Percentiles rank a stretch among this genome's conserved stretches.
phyloP scores from a whole-genome alignment of 2,888 invertebrate species.

The Coelinius sp. region DNA sequence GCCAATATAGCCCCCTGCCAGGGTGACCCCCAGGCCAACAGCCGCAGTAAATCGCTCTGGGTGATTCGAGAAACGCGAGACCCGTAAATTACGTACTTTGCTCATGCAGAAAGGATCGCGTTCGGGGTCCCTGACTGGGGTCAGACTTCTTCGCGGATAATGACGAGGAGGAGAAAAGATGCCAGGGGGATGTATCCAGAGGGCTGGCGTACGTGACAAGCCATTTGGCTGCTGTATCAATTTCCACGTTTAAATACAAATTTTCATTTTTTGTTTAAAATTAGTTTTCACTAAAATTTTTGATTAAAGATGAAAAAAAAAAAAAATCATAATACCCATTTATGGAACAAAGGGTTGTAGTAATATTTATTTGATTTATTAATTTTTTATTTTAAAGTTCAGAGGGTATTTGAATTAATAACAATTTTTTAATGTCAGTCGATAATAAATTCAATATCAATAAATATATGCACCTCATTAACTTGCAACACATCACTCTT shows the following conservation, averaged over 20 bases:
- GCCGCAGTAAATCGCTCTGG: constrained; percentile 62
- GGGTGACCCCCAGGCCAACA: constrained; percentile 61
- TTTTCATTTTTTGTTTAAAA: neutral
- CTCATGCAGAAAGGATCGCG: constrained; percentile 63
- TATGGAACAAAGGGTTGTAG: no score
- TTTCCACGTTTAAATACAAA: constrained; percentile 22
- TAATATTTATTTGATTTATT: no score
- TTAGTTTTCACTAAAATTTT: no score
- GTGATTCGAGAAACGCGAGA: constrained; percentile 62
- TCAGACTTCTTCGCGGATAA: constrained; percentile 57
- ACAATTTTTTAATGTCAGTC: no score
- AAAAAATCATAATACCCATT: no score
- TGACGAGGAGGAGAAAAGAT: constrained; percentile 52
- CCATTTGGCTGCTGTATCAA: constrained; percentile 38
- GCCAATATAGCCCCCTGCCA: constrained; percentile 56
- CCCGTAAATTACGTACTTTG: constrained; percentile 65
- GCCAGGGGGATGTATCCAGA: constrained; percentile 54
- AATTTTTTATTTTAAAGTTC: no score
- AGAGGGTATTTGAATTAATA: no score
- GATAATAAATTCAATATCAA: no score
- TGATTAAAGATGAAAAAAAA: no score
- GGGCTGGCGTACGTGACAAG: constrained; percentile 45
- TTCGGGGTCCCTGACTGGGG: constrained; percentile 56
- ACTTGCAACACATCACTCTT: no score
- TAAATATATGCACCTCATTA: no score